Base-by-base conservation (phyloP, 92 coral and sea anemone genomes). In the Actinostola sp. region DNA sequence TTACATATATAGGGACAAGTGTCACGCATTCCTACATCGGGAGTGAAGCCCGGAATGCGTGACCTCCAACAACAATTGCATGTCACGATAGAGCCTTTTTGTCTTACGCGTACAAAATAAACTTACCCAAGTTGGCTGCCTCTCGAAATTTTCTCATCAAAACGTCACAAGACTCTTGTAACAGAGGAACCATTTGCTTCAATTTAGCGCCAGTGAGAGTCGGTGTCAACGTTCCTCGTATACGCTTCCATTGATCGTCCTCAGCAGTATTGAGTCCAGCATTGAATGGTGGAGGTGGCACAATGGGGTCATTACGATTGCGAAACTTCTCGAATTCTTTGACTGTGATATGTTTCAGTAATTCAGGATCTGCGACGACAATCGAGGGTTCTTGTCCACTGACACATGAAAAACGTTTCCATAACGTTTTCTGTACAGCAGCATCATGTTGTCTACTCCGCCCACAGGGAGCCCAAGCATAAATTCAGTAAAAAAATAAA, bases 171-270 rank as follows among this genome's bases (percentile, higher is more conserved):
- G 84, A 81, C 28, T 76, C 84, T 25, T 82, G 80, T 66, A 87
- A 77, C 23, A 87, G 50, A 9, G 60, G 79, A 5, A 82, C 64
- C 92, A 87, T 87, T 66, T 76, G 80, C 45, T 82, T 87, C 77
- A 87, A 39, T 32, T 87, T 87, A 14, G 80, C 61, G 13, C 76
- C 52, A 19, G 75, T 82, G 55, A 82, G 82, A 29, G 84, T 76
- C 23, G 88, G 92, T 11, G 81, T 64, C 46, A 87, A 70, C 8
- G 71, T 71, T 14, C 66, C 35, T 54, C 88, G 88, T 62, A 82
- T 77, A 56, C 88, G 88, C 77, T 87, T 87, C 92, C 88, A 87
- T 31, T 38, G 48, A 39, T 72, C 84, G 32, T 82, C 78, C 44
- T 34, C 62, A 33, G 67, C 67, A 7, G 56, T 17, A 13, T 38